Base-by-base conservation (phyloP, 2,888 invertebrate species). In the Pristionchus mayeri region DNA sequence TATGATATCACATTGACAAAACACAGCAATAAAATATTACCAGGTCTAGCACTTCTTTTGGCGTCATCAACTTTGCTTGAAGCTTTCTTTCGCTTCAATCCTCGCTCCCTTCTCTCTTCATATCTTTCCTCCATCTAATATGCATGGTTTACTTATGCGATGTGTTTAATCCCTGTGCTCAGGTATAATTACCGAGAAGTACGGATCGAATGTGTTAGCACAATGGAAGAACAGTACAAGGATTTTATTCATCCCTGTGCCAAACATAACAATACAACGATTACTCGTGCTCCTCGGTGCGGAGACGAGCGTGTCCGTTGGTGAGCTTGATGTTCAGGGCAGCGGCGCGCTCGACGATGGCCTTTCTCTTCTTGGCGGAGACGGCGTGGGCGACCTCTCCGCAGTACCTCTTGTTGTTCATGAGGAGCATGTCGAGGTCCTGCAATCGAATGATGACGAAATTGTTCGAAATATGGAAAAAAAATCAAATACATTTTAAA, bases 241-340 rank as follows among this genome's bases (percentile, higher is more conserved):
- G 24, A n/a, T 11, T 80, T 82, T 82, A 82, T 82, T 48, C 4
- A 60, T 60, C 3, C 37, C 48, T 63, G 30, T 40, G 48, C 81
- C 44, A 34, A 82, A 82, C 81, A 75, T 57, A 71, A 84, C 71
- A 84, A 75, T 21, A 75, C 75, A 71, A 75, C 54, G 16, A 52
- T 96, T 97, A 98, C 95, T 98, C 98, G 94, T 97, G 97, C 95
- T 99, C 99, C 95, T 99, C 98, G 92, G 97, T 97, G 92, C 98
- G 96, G 91, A 99, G 95, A 91, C 98, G 96, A 89, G 98, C 98
- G 92, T 97, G 96, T 82, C 96, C 96, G 94, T 99, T 99, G 87
- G 98, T 99, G 82, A 99, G 95, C 91, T 97, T 95, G 93, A 99
- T 96, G 88, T 97, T 96, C 88, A 99, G 95, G 93, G 98, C 98